phyloP scores from a whole-genome alignment of 2,888 invertebrate genomes.

The Augiades crinisus region DNA sequence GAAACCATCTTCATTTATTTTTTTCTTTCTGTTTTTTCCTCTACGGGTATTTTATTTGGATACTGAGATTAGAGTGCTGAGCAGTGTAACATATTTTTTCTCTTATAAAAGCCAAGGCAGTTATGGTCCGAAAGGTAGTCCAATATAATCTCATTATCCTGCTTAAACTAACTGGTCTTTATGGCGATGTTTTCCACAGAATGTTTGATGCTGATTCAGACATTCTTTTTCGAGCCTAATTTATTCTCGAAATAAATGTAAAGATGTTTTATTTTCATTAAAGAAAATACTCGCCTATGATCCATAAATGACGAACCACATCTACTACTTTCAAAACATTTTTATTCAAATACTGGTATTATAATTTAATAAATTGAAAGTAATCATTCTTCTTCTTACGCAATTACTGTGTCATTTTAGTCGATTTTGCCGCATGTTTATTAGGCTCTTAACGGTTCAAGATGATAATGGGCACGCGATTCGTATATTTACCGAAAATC shows the following conservation, averaged over 20 bases:
- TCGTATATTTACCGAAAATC: constrained; percentile 8
- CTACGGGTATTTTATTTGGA: neutral
- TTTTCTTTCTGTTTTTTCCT: neutral
- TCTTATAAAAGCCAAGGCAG: neutral
- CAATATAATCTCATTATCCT: neutral
- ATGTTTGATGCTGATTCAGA: neutral
- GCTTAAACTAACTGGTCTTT: constrained; percentile 1
- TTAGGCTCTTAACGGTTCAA: constrained; percentile 4
- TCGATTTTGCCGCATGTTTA: neutral
- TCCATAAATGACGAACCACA: too few relatives aligned
- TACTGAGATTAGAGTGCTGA: neutral
- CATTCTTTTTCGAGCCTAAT: neutral
- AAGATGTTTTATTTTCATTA: too few relatives aligned
- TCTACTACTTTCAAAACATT: too few relatives aligned
- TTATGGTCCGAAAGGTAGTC: neutral
- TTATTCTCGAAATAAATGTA: too few relatives aligned
- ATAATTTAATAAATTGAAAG: constrained; percentile 6
- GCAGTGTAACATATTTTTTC: neutral
- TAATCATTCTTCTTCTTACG: neutral
- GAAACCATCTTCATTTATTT: neutral
- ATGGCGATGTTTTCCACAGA: constrained; percentile 8
- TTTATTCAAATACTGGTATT: neutral
- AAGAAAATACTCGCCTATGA: neutral
- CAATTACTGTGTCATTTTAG: constrained; percentile 2
- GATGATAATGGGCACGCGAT: constrained; percentile 19